Evolutionary conservation across 2,888 invertebrate genomes (phyloP).

Genomic region (Megaustenia siamemsis): DNA sequence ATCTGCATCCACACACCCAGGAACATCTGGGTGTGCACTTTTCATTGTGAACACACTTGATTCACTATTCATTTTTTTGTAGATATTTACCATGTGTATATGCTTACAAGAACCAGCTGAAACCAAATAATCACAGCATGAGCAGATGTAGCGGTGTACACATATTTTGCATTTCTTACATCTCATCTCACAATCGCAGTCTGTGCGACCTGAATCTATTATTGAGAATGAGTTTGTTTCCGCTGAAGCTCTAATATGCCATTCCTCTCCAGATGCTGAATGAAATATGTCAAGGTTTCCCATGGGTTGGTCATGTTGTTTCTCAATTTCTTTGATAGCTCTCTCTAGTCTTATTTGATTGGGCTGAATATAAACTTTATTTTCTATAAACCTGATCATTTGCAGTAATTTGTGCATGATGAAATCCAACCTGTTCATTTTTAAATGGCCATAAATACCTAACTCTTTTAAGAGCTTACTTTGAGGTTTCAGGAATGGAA

Average conservation of each 20-base stretch:
- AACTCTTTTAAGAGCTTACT: conserved; percentile 23
- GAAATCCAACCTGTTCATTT: conserved; percentile 29
- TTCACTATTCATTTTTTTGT: conserved; percentile 41
- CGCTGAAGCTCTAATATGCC: conserved; percentile 39
- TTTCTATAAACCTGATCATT: conserved; percentile 35
- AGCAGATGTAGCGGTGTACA: conserved; percentile 47
- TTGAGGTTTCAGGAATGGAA: conserved; percentile 42
- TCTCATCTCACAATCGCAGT: conserved; percentile 29
- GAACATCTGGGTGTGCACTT: neutral
- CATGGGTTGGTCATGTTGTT: conserved; percentile 18
- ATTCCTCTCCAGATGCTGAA: conserved; percentile 49
- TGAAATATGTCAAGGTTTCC: conserved; percentile 36
- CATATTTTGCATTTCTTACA: conserved; percentile 48
- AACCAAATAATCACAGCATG: conserved; percentile 41
- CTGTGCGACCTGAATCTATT: conserved; percentile 22
- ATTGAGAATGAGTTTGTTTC: conserved; percentile 27
- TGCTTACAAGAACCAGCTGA: conserved; percentile 39
- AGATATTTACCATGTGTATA: conserved; percentile 42
- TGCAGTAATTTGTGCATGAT: conserved; percentile 46
- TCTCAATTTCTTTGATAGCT: conserved; percentile 19
- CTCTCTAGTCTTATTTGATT: neutral
- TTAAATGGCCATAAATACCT: conserved; percentile 18
- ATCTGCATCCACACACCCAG: neutral
- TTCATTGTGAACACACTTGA: neutral
- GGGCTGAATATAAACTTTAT: conserved; percentile 26